These are phyloP conservation scores for Machimus atricapillus DNA, from an alignment of 2,888 invertebrate genomes.

Conservation along the genomic window DNA sequence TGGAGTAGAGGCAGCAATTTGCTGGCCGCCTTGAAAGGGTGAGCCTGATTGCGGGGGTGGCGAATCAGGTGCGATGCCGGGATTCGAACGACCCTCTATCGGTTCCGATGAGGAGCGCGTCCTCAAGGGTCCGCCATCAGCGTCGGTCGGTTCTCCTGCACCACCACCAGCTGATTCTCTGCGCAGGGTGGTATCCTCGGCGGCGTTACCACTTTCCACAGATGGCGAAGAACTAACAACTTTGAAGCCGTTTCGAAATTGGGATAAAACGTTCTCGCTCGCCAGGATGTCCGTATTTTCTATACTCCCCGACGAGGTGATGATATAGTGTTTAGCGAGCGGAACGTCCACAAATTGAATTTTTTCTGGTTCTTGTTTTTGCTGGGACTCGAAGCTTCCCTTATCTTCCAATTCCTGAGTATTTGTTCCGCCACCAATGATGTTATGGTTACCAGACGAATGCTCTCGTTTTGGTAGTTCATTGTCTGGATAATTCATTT, in stretches of 20 bases:
- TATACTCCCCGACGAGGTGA: conserved; percentile 48
- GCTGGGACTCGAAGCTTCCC: background rate
- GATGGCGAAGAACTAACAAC: conserved; percentile 17
- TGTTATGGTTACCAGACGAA: background rate
- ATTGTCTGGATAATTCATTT: conserved; percentile 39
- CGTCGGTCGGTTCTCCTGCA: background rate
- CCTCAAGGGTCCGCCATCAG: background rate
- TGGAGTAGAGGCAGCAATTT: background rate
- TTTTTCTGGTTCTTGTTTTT: conserved; percentile 37
- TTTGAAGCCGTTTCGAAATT: conserved; percentile 42
- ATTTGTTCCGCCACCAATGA: conserved; percentile 34
- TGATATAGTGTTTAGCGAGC: conserved; percentile 48
- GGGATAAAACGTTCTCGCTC: conserved; percentile 47
- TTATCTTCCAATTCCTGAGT: conserved; percentile 28
- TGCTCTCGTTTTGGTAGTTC: conserved; percentile 29
- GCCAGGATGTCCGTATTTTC: conserved; percentile 47
- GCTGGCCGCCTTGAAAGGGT: background rate
- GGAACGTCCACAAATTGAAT: conserved; percentile 48
- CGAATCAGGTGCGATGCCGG: background rate
- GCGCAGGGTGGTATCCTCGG: background rate
- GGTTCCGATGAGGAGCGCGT: background rate
- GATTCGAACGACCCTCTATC: background rate
- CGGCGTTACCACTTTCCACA: background rate
- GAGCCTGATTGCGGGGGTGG: background rate
- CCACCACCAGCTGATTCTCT: background rate